Base-by-base conservation (phyloP, 1,140 invertebrate genomes). In the Drosophila ambigua region DNA sequence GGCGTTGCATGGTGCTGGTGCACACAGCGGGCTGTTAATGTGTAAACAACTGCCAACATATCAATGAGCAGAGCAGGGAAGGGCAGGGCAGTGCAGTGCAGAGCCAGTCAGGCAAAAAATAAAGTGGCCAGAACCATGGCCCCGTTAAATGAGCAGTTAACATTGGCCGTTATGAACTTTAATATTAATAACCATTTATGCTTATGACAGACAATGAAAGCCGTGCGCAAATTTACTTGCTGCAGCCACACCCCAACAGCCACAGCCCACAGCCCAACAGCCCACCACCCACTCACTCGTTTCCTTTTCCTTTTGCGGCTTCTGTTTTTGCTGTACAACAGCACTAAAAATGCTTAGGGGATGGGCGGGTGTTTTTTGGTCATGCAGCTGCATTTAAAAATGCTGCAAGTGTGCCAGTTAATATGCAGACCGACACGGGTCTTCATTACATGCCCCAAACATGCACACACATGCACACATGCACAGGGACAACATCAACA, bases 121-220 rank as follows among this genome's bases (percentile, higher is more conserved):
- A 79, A 79, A 79, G 78, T 77, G 73, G 72, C 57, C 78, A 65
- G 51, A 50, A 74, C 59, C 66, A 79, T 63, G 62, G 72, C 57
- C 71, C 66, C 72, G 72, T 54, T 58, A 80, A 80, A 80, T 80
- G 78, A 67, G 58, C 72, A 77, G 71, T 59, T 77, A 77, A 77
- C 66, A 77, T 62, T 58, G 55, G 53, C 76, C 77, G 79, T 79
- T 82, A 74, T 79, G 61, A 75, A 75, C 71, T 83, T 84, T 84
- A 83, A 84, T 83, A 84, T 83, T 83, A 83, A 83, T 83, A 84
- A 79, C 80, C 80, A 84, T 79, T 83, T 83, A 84, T 83, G 80
- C 79, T 83, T 84, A 83, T 83, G 80, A 83, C 76, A 84, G 80
- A 84, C 65, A 84, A 83, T 84, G 72, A 72, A 76, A 77, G 62